These are phyloP conservation scores for Vulpes ferrilata DNA, from an alignment of 2,113 vertebrate species.

Conservation along the genomic window DNA sequence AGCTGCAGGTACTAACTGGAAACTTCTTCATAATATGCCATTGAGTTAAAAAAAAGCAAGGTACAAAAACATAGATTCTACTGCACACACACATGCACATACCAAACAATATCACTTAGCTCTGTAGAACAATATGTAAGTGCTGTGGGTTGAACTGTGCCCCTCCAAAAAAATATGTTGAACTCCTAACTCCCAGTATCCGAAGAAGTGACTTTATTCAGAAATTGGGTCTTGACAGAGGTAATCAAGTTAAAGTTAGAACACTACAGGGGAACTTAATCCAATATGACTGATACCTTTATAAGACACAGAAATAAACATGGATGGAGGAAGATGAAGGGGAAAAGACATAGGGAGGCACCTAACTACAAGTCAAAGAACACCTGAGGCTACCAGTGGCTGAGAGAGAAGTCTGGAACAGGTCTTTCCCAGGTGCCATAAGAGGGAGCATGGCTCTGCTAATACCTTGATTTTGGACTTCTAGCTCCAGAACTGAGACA, in stretches of 20 bases:
- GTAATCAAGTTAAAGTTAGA: neutral
- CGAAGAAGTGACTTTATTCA: neutral
- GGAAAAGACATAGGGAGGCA: neutral
- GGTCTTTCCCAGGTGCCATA: neutral
- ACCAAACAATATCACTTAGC: neutral
- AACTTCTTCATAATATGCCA: neutral
- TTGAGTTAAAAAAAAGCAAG: neutral
- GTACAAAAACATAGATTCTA: neutral
- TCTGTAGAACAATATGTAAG: neutral
- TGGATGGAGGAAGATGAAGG: neutral
- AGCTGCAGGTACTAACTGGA: neutral
- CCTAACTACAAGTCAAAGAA: neutral
- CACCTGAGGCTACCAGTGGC: neutral
- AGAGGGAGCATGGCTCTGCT: no score
- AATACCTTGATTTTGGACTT: neutral
- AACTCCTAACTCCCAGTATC: neutral
- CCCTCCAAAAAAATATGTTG: neutral
- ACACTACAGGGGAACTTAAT: no score
- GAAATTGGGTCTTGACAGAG: neutral
- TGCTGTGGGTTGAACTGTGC: neutral
- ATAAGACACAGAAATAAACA: neutral
- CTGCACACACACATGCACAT: no score
- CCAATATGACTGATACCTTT: neutral
- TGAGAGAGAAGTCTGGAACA: neutral
- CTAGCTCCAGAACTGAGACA: neutral